Evolutionary conservation across 2,888 invertebrate genomes (phyloP), one percentile per base, ranked within the genome.

Genomic region (Lochmaea crataegi): DNA sequence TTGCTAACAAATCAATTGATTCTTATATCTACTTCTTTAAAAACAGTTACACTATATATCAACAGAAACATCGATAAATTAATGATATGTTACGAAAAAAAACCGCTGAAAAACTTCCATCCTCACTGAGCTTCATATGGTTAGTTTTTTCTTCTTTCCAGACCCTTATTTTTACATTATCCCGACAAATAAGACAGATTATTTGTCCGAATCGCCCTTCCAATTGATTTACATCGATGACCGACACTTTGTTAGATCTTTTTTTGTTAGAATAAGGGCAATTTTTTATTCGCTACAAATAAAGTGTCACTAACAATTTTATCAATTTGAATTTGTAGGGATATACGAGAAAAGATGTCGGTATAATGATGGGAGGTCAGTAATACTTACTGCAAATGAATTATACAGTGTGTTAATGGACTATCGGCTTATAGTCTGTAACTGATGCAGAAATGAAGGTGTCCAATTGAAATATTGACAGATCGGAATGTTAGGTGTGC

Each of bases 181-280:
- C 79, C 82, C 84, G 86, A 85, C 86, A 86, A 86, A 85, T 85
- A 84, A 84, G 85, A 85, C 83, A 83, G 84, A 84, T 84, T 85
- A 85, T 86, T 86, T 85, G 86, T 85, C 85, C 85, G 84, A 83
- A 81, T 83, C 82, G 83, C 83, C 84, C 78, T 80, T 71, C 79
- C 86, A 85, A 86, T 86, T 86, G 86, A 86, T 86, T 86, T 86
- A 86, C 86, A 86, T 86, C 84, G 84, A 85, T 84, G 80, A 78
- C 77, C 80, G 75, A 73, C 76, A 76, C 78, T 80, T 80, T 81
- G 81, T 82, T 75, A 68, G 71, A 65, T 68, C 60, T 60, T 67
- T 78, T 75, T 78, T 77, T 71, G 64, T 65, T 65, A 65, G 57
- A 70, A 64, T 63, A 16, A 70, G 70, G 70, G 65, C 38, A 70